Base-by-base conservation (phyloP, 64 coral and sea anemone species). In the Porites australiensis region DNA sequence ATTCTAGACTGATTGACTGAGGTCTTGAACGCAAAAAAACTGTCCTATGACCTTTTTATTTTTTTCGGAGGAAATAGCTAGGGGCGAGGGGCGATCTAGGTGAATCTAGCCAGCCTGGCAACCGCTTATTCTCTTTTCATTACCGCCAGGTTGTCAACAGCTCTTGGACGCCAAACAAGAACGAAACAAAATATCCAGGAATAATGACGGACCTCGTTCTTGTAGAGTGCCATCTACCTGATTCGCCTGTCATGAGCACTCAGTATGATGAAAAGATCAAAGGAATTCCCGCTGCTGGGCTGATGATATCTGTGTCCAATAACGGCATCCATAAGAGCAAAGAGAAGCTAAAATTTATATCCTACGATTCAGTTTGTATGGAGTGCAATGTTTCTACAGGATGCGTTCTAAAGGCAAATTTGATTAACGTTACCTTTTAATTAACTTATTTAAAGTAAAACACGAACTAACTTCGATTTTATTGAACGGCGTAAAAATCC, bases 321-420 rank as follows among this genome's bases (percentile, higher is more conserved):
- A 58, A 91, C 47, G 79, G 79, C 4, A 52, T 82, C 11, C 44
- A 82, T 69, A 57, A 78, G 74, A 91, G 89, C 82, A 43, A 63
- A 8, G 57, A 75, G 18, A 16, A 74, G 22, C 13, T 91, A 9
- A 64, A 54, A 60, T 58, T 83, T 16, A 58, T 91, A 2, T 83
- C 89, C 14, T 91, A 47, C 61, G 89, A 91, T 62, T 91, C 89
- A 72, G 66, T 72, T 18, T 91, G 89, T 54, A 67, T 83, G 67
- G 57, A 58, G 2, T 91, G 89, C 67, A 83, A 21, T 70, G 66
- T 70, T 20, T 20, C 66, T 21, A 70, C 66, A 70, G 66, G 66
- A 70, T 70, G 66, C 66, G 8, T 4, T 20, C 66, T 22, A 3
- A 70, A 70, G 66, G 66, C 23, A 3, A 54, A 54, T 54, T n/a